Evolutionary conservation across 2,113 vertebrate genomes (phyloP).

Genomic region (Prietella phreatophila): DNA sequence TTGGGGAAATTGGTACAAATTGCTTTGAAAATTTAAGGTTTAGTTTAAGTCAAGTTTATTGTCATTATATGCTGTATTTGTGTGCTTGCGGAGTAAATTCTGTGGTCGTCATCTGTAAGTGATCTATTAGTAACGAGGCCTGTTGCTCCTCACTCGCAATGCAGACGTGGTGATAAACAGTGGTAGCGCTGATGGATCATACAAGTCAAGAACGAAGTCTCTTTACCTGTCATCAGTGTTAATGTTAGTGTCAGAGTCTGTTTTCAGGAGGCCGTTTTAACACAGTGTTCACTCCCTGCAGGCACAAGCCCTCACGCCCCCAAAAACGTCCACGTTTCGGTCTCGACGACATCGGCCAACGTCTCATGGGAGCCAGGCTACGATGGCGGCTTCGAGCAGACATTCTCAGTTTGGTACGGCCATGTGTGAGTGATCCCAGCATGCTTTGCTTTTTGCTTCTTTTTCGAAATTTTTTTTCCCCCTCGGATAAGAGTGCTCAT

Average conservation of each 20-base stretch:
- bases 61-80: too few relatives aligned
- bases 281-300: constrained; percentile 55
- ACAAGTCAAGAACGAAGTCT: constrained; percentile 12
- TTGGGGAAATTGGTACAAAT: too few relatives aligned
- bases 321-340: constrained; percentile 79
- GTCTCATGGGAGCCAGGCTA: constrained; percentile 94
- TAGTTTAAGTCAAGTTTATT: too few relatives aligned
- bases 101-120: too few relatives aligned
- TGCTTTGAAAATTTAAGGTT: too few relatives aligned
- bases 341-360: constrained; percentile 92
- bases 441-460: constrained; percentile 98
- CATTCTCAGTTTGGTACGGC: constrained; percentile 99
- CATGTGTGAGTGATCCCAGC: constrained; percentile 99
- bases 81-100: too few relatives aligned
- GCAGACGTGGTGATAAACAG: too few relatives aligned
- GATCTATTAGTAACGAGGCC: too few relatives aligned
- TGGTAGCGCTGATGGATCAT: not conserved
- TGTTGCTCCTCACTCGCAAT: too few relatives aligned
- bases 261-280: constrained; percentile 26
- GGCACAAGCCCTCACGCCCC: constrained; percentile 98
- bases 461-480: constrained; percentile 57
- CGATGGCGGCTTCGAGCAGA: constrained; percentile 96
- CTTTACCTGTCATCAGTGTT: not conserved
- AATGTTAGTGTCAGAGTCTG: not conserved
- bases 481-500: constrained; percentile 1